phyloP scores from a whole-genome alignment of 2,797 vertebrate genomes.

The Sebastes cheni region DNA sequence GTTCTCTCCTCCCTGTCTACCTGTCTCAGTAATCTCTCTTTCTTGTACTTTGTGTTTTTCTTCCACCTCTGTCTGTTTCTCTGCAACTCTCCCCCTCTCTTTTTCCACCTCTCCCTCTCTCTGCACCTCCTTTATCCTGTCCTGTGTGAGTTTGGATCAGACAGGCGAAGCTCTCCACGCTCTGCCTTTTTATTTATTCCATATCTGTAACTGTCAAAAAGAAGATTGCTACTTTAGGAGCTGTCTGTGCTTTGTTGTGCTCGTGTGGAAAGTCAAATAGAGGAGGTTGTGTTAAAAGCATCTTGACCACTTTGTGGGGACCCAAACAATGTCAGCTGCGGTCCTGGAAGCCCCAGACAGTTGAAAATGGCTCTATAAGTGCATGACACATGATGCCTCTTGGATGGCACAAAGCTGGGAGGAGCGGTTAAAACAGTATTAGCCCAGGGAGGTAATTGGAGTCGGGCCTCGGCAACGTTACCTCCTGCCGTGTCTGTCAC shows the following conservation, averaged over 20 bases:
- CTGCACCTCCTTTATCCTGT: slow-evolving; percentile 68
- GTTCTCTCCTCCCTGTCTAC: slow-evolving; percentile 62
- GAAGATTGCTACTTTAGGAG: slow-evolving; percentile 82
- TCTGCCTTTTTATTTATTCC: slow-evolving; percentile 81
- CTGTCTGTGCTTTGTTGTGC: slow-evolving; percentile 76
- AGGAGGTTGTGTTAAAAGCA: slow-evolving; percentile 77
- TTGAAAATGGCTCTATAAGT: slow-evolving; percentile 61
- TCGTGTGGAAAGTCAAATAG: slow-evolving; percentile 77
- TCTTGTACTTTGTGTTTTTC: slow-evolving; percentile 67
- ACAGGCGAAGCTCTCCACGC: slow-evolving; percentile 73
- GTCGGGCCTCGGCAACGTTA: slow-evolving; percentile 12
- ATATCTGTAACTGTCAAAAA: slow-evolving; percentile 84
- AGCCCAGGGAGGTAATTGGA: slow-evolving; percentile 54
- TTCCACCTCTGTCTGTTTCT: slow-evolving; percentile 46
- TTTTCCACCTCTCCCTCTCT: slow-evolving; percentile 33
- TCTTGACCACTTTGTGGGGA: slow-evolving; percentile 76
- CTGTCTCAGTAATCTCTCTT: slow-evolving; percentile 75
- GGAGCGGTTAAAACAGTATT: slow-evolving; percentile 57
- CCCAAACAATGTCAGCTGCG: slow-evolving; percentile 68
- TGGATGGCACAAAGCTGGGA: slow-evolving; percentile 46
- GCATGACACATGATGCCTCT: slow-evolving; percentile 47
- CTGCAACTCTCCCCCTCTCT: slow-evolving; percentile 16
- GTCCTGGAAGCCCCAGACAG: slow-evolving; percentile 56
- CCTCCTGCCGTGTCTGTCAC: slow-evolving; percentile 51
- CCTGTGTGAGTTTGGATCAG: slow-evolving; percentile 78